These are phyloP conservation scores for Cololabis saira DNA, from an alignment of 2,113 vertebrate species.

Conservation along the genomic window DNA sequence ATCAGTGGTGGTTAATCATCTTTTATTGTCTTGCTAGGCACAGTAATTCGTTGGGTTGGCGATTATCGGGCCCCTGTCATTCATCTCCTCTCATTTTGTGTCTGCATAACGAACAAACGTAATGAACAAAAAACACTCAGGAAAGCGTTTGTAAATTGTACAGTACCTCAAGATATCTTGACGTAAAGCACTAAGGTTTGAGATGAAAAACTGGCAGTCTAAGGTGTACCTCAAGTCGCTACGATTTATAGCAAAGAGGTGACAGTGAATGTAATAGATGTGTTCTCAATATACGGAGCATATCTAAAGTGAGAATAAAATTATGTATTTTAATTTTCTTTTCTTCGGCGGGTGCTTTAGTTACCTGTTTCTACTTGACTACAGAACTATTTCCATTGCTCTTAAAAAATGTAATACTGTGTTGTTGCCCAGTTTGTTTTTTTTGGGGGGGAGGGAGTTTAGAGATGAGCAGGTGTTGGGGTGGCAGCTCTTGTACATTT, in stretches of 20 bases:
- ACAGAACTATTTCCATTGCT: conserved; percentile 39
- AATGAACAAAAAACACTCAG: conserved; percentile 89
- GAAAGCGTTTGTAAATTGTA: conserved; percentile 99
- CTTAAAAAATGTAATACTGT: conserved; percentile 29
- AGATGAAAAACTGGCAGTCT: conserved; percentile 88
- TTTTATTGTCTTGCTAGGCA: conserved; percentile 87
- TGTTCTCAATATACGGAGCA: conserved; percentile 84
- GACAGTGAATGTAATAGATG: conserved; percentile 95
- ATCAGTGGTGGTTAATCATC: conserved; percentile 84
- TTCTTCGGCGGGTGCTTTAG: conserved; percentile 47
- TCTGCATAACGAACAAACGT: conserved; percentile 87
- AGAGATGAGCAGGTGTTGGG: conserved; percentile 14
- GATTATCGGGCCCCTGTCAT: conserved; percentile 91
- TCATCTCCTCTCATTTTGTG: conserved; percentile 91
- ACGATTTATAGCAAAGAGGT: conserved; percentile 89
- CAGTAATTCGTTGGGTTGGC: conserved; percentile 87
- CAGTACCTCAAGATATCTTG: conserved; percentile 96
- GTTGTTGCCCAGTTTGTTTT: conserved; percentile 30
- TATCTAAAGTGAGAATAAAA: conserved; percentile 70
- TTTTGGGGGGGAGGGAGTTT: conserved; percentile 8
- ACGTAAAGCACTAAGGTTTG: conserved; percentile 94
- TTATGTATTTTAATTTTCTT: conserved; percentile 2
- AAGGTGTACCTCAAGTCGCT: conserved; percentile 90
- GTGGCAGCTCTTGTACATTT: conserved; percentile 54
- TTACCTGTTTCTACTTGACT: conserved; percentile 49